Evolutionary conservation across 2,888 invertebrate genomes (phyloP), one percentile per base, ranked within the genome.

Genomic region (Aricia artaxerxes): DNA sequence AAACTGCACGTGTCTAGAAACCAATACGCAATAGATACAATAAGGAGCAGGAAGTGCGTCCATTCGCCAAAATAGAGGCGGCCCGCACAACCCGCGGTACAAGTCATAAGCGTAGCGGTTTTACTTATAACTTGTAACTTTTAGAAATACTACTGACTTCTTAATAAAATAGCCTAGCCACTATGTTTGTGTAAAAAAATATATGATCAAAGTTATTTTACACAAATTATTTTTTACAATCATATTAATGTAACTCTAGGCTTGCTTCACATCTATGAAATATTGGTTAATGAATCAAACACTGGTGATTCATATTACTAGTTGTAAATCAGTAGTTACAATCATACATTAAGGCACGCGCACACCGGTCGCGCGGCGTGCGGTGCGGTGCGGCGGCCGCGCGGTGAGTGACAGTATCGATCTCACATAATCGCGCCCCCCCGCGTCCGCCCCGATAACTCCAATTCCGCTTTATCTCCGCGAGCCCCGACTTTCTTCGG

Each of bases 391-490:
- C 83, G 82, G 82, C 83, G 78, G 78, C 82, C 80, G 82, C 83
- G 82, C 82, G 83, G 79, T 91, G 92, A 93, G 91, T 92, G 93
- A 92, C 92, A 92, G 90, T 94, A 94, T 94, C 92, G 93, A 94
- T 92, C 92, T 88, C 88, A 88, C 87, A 91, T 92, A 92, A 92
- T 92, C 92, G 90, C 88, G 88, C 86, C 92, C 92, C 87, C 92
- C 90, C 85, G 86, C 85, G 89, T 88, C 88, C 93, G 92, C 93
- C 91, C 91, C 93, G 92, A 93, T 93, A 92, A 90, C 94, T 93
- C 90, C 94, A 92, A 94, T 94, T 92, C 92, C 94, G 91, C 92
- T 92, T 93, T 94, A 94, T 94, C 94, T 93, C 90, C 90, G 89
- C 88, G 86, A 86, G 87, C 87, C 88, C 88, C 89, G 89, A 90